Base-by-base conservation (phyloP, 2,113 vertebrate species). In the Ginglymostoma cirratum region DNA sequence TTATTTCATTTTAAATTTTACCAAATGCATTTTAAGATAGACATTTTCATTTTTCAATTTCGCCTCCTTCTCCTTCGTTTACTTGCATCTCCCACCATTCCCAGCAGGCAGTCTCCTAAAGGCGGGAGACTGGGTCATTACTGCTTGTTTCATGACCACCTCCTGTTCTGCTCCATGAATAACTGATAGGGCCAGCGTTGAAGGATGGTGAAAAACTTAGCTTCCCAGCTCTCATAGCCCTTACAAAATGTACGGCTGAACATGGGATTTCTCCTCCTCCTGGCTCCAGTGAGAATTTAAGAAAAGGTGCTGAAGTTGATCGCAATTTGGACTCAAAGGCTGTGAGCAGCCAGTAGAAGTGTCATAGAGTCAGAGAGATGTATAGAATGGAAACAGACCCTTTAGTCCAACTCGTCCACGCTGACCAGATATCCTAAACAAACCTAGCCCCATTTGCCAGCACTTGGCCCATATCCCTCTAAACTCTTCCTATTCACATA, bases 1-100 rank as follows among this genome's bases (percentile, higher is more conserved):
- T 95, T 95, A 95, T 95, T 95, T 95, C 94, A 48, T 95, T 95
- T 95, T 45, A 72, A 72, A 95, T 95, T 95, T 93, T 76, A 69
- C 45, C 61, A 19, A 93, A 66, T 67, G 61, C 61, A 67, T 93
- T 93, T 93, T 67, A 93, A 65, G 61, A 93, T 65, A 66, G 34
- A 93, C 61, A 93, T 93, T 93, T 90, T 93, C 89, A 93, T 93
- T 65, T 93, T 66, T 66, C 89, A 66, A 66, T 66, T 66, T 66
- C 65, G 61, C 61, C 55, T 92, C 55, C 89, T 66, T 38, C 89
- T 38, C 89, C 15, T 17, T 65, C 89, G 8, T n/a, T n/a, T 34
- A 1, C n/a, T 38, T 66, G 34, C n/a, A 21, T 93, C 38, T 66
- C n/a, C 61, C 34, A 38, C 61, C 15, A 10, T 17, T 93, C 89